Base-by-base conservation (phyloP, 2,797 vertebrate genomes). In the Cichlasoma orientale region DNA sequence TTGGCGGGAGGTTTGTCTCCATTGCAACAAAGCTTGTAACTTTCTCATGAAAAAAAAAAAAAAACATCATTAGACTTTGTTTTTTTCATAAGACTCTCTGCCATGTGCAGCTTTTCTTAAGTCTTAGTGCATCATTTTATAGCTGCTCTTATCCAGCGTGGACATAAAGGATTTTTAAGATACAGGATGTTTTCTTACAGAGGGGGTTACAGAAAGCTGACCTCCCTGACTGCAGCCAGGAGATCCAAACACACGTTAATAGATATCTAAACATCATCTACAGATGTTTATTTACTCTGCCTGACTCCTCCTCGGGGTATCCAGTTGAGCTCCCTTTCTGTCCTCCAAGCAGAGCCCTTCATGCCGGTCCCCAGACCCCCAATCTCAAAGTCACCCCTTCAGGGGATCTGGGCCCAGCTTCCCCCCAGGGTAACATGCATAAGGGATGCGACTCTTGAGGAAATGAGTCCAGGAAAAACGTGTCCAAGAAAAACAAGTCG, bases 221-320 rank as follows among this genome's bases (percentile, higher is more conserved):
- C 86, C 87, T 76, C 36, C 53, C 53, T 54, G 76, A 74, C 81
- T 72, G 56, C 85, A 87, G 80, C 72, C 69, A 59, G 66, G 59
- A 88, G 82, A 92, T 89, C 82, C 82, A 92, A 94, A 94, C 92
- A 92, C 56, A 76, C 75, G 69, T 83, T 82, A 90, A 89, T 86
- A 86, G 82, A 92, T 90, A 90, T 93, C 85, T 87, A 93, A 94
- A 94, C 93, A 95, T 92, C 88, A 89, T 93, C 89, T 75, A 23
- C 89, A 85, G 85, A 86, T 89, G 91, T 94, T 94, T 94, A 92
- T 95, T 94, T 93, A 76, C 77, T 78, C 90, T 83, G 84, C 74
- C 47, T 68, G 63, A 84, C 81, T 89, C 70, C 72, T 90, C 87
- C 83, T 82, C 50, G 16, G 83, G 84, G 82, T 73, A 83, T 88